These are phyloP conservation scores for Metridium senile DNA, from an alignment of 92 coral and sea anemone genomes.

Conservation along the genomic window DNA sequence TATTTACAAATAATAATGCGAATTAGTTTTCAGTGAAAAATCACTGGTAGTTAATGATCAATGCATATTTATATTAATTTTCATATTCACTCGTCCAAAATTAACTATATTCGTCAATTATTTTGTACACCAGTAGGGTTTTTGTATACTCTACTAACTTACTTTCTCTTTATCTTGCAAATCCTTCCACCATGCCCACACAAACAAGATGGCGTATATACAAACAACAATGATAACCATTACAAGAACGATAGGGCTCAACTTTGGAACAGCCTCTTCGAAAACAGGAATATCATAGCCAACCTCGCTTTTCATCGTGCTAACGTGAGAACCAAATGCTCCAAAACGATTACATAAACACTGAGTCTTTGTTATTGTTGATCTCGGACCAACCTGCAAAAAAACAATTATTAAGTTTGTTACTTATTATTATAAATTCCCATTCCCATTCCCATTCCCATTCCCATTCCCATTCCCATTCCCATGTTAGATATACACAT, in stretches of 20 bases:
- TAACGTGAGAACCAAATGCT: constrained; percentile 68
- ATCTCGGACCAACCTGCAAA: constrained; percentile 59
- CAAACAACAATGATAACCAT: constrained; percentile 57
- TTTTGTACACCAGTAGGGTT: too few relatives aligned
- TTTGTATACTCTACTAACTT: background rate
- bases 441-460: too few relatives aligned
- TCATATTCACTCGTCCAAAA: too few relatives aligned
- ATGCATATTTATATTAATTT: too few relatives aligned
- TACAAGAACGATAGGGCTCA: constrained; percentile 52
- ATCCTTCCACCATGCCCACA: constrained; percentile 75
- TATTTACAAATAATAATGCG: too few relatives aligned
- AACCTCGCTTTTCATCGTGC: constrained; percentile 48
- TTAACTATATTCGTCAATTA: too few relatives aligned
- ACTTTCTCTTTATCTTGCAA: constrained; percentile 68
- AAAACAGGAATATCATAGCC: constrained; percentile 43
- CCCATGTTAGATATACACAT: background rate
- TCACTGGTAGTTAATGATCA: too few relatives aligned
- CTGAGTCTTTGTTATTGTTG: constrained; percentile 50
- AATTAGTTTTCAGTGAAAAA: too few relatives aligned
- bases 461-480: too few relatives aligned
- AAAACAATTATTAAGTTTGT: background rate
- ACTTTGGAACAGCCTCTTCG: constrained; percentile 25
- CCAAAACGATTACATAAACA: constrained; percentile 75
- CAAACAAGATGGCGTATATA: constrained; percentile 56
- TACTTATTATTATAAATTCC: too few relatives aligned